Conservation (phyloP, 2,113 vertebrate genomes). For the Oryzias woworae region DNA sequence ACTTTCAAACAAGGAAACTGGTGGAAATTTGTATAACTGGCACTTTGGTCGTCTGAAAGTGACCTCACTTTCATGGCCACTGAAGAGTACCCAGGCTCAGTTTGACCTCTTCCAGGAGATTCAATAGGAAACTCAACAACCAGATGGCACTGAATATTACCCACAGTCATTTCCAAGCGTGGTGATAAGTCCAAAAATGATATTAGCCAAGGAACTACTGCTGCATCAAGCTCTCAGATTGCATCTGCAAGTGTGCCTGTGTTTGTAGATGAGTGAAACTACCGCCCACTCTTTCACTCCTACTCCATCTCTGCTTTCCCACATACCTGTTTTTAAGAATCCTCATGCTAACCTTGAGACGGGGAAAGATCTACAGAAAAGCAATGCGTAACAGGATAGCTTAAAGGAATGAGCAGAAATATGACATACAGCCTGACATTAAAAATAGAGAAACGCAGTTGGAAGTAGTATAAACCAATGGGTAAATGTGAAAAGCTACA, state of each 20-base stretch:
- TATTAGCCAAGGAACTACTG: not conserved
- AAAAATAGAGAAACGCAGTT: constrained; percentile 1
- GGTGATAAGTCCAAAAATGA: no score
- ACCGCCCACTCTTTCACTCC: constrained; percentile 56
- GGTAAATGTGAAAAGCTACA: constrained; percentile 27
- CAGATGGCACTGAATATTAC: constrained; percentile 31
- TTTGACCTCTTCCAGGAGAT: constrained; percentile 62
- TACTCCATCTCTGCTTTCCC: constrained; percentile 46
- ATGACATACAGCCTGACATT: constrained; percentile 2
- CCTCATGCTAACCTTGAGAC: constrained; percentile 10
- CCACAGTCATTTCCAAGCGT: not conserved
- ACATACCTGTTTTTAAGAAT: constrained; percentile 25
- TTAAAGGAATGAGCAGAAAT: not conserved
- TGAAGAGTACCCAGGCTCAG: constrained; percentile 69
- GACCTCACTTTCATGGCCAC: constrained; percentile 58
- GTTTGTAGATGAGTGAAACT: constrained; percentile 15
- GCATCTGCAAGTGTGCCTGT: constrained; percentile 21
- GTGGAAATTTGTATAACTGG: constrained; percentile 65
- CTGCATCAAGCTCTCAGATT: constrained; percentile 18
- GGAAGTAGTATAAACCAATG: not conserved
- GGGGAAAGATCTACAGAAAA: constrained; percentile 10
- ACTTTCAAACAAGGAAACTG: constrained; percentile 16
- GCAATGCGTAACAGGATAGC: not conserved
- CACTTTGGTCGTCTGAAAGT: constrained; percentile 71
- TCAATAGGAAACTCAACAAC: constrained; percentile 11